Base-by-base conservation (phyloP, 1,140 invertebrate species). In the Antheraea mylitta region DNA sequence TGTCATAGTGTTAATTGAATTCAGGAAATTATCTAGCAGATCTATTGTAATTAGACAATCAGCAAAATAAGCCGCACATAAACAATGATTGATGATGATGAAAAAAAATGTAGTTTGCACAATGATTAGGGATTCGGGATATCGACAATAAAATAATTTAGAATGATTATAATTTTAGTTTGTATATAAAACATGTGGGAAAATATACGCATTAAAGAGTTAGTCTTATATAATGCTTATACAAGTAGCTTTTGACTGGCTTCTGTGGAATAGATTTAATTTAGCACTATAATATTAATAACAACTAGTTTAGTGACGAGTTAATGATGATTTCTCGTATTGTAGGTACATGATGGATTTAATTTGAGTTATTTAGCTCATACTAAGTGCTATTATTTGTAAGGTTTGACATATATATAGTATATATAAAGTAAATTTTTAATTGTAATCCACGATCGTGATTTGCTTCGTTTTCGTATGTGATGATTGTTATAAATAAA, bases 171-270 rank as follows among this genome's bases (percentile, higher is more conserved):
- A 71, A 70, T 67, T 69, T 75, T 75, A 80, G 72, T 72, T 82
- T 80, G 68, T 82, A 78, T 83, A 76, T 83, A 83, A 82, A 88
- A 76, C 75, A 75, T 83, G 84, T 87, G 87, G 87, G 87, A 87
- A 89, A 89, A 83, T 82, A 89, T 87, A 86, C 87, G 87, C 87
- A 85, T 89, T 89, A 87, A 78, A 82, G 80, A 81, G 77, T 79
- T 89, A 89, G 82, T 83, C 74, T 83, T 81, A 83, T 81, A 79
- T 79, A 82, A 80, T 83, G 85, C 79, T 84, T 79, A 66, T 58
- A 36, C 83, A 30, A 74, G 75, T 82, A 77, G 79, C 81, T 86
- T 87, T 78, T 82, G 82, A 84, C 85, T 85, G 83, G 85, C 85
- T 85, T 84, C 78, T 80, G 69, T 64, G 70, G 76, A 71, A 74